These are phyloP conservation scores for Phenacoccus solenopsis DNA, from an alignment of 1,140 invertebrate species.

Conservation along the genomic window DNA sequence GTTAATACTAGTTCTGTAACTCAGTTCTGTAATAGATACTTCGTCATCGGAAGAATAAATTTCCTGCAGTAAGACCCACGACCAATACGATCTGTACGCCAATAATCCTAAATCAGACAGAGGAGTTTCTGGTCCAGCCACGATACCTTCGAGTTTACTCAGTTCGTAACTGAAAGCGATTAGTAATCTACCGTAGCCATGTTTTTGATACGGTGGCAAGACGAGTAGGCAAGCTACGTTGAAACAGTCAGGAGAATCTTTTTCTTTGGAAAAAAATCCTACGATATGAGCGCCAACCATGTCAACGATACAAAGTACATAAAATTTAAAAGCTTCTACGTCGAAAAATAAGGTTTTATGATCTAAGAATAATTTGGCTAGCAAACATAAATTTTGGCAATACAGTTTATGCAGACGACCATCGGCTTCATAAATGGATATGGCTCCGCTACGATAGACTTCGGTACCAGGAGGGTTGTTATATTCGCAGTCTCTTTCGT, in stretches of 20 bases:
- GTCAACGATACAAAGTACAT: constrained; percentile 90
- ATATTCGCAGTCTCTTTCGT: constrained; percentile 68
- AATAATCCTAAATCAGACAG: constrained; percentile 91
- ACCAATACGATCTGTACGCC: constrained; percentile 97
- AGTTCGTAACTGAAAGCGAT: constrained; percentile 91
- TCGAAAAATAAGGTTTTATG: constrained; percentile 97
- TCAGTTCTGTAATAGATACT: constrained; percentile 84
- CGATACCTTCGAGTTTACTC: constrained; percentile 78
- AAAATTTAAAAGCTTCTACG: constrained; percentile 94
- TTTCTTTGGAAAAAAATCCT: constrained; percentile 98
- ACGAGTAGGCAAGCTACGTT: constrained; percentile 97
- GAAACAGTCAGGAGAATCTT: constrained; percentile 95
- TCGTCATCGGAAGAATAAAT: constrained; percentile 72
- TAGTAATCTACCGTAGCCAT: constrained; percentile 97
- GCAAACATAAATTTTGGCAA: constrained; percentile 88
- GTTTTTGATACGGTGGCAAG: constrained; percentile 90
- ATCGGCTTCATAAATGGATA: constrained; percentile 83
- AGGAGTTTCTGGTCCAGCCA: constrained; percentile 96
- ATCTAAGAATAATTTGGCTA: constrained; percentile 92
- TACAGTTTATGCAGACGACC: constrained; percentile 86
- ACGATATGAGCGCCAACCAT: constrained; percentile 89
- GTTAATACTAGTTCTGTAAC: constrained; percentile 77
- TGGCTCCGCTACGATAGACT: constrained; percentile 82
- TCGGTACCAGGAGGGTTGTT: constrained; percentile 79
- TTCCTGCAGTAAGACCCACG: constrained; percentile 87